A percentile compares a stretch with the other conserved stretches of the same genome.
phyloP scores from a whole-genome alignment of 2,113 vertebrate genomes.

The Lepus timidus region DNA sequence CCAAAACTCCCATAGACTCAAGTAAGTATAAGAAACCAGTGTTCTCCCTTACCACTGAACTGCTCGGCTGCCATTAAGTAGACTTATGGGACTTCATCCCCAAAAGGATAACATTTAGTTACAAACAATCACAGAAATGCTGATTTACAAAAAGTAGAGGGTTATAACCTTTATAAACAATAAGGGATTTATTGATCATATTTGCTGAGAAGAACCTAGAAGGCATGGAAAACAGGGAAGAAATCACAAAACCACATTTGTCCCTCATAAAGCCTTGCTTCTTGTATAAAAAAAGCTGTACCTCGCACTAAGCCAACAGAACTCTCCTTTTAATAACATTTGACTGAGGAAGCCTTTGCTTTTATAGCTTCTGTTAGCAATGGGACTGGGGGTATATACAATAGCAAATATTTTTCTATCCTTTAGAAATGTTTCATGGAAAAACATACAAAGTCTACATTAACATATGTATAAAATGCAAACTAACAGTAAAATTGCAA shows the following conservation, averaged over 20 bases:
- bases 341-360: background rate
- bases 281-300: background rate
- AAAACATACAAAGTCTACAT: background rate
- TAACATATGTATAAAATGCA: background rate
- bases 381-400: background rate
- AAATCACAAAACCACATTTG: background rate
- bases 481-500: background rate
- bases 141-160: background rate
- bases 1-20: background rate
- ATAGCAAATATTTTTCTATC: background rate
- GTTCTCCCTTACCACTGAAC: background rate
- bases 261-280: background rate
- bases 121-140: background rate
- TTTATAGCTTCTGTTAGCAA: background rate
- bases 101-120: background rate
- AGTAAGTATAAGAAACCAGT: background rate
- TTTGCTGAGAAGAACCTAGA: background rate
- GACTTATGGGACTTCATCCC: background rate
- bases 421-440: background rate
- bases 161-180: background rate
- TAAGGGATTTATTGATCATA: background rate
- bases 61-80: background rate
- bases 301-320: background rate
- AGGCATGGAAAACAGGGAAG: background rate
- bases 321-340: background rate